These are phyloP conservation scores for Cirrhinus mrigala DNA, from an alignment of 2,797 vertebrate species.

Conservation along the genomic window DNA sequence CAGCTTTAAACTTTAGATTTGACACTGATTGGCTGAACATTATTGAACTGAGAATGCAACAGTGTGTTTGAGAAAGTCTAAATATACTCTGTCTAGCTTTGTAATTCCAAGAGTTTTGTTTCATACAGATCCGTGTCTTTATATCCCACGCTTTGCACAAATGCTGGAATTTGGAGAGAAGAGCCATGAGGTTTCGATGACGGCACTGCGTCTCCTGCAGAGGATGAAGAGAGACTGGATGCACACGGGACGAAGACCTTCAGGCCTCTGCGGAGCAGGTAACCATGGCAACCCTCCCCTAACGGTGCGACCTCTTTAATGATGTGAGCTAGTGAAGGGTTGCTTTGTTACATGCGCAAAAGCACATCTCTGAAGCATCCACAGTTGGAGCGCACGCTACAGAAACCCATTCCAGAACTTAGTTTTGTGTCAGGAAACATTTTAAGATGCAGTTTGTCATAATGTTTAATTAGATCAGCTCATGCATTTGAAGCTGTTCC, in stretches of 20 bases:
- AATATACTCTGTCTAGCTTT: neutral
- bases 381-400: neutral
- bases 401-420: neutral
- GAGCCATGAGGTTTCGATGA: slow-evolving; percentile 98
- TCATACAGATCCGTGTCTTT: slow-evolving; percentile 91
- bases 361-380: slow-evolving; percentile 4
- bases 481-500: neutral
- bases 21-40: neutral
- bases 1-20: neutral
- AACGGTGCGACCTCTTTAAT: slow-evolving; percentile 52
- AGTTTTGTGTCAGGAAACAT: neutral
- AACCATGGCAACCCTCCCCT: slow-evolving; percentile 54
- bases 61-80: neutral
- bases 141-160: slow-evolving; percentile 95
- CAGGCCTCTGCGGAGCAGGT: slow-evolving; percentile 97
- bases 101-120: slow-evolving; percentile 23
- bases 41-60: neutral
- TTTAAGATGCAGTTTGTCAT: neutral
- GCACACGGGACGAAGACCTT: slow-evolving; percentile 95
- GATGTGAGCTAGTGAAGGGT: slow-evolving; percentile 36
- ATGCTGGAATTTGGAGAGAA: slow-evolving; percentile 96
- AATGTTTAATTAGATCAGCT: slow-evolving; percentile 2
- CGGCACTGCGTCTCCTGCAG: slow-evolving; percentile 91
- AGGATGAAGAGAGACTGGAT: slow-evolving; percentile 99
- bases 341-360: slow-evolving; percentile 45